Evolutionary conservation across 37 sponge, comb jelly and placozoan genomes (phyloP).

Genomic region (Agelas oroides): DNA sequence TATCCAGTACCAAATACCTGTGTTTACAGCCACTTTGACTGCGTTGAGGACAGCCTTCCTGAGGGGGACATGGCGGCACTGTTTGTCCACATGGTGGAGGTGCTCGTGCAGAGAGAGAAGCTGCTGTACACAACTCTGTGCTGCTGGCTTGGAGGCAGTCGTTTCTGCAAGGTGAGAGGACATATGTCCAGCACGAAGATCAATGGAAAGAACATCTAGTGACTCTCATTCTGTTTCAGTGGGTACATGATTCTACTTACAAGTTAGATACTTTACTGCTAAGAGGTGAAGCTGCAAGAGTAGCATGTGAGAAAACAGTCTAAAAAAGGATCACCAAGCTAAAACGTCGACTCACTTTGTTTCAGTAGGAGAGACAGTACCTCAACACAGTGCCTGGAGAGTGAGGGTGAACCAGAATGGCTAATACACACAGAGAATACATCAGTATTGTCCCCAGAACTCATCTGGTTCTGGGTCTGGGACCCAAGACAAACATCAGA

Average conservation of each 20-base stretch:
- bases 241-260: too few species aligned
- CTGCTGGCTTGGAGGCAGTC: background rate
- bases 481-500: too few species aligned
- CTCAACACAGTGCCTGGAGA: constrained; percentile 35
- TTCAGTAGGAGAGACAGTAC: constrained; percentile 45
- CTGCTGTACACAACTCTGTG: constrained; percentile 26
- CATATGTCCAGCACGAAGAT: background rate
- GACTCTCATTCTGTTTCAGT: too few species aligned
- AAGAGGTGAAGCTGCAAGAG: too few species aligned
- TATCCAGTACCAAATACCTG: constrained; percentile 27
- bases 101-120: constrained; percentile 30
- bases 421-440: too few species aligned
- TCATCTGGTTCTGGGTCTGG: too few species aligned
- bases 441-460: too few species aligned
- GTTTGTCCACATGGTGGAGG: constrained; percentile 21
- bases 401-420: too few species aligned
- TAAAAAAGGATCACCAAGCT: too few species aligned
- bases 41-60: constrained; percentile 17
- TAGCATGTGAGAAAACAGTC: too few species aligned
- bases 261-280: too few species aligned
- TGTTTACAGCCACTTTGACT: constrained; percentile 7
- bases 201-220: background rate
- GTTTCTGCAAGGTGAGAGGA: constrained; percentile 1
- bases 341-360: constrained; percentile 24
- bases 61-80: constrained; percentile 18